phyloP scores from a whole-genome alignment of 2,888 invertebrate species.

The Hypena proboscidalis region DNA sequence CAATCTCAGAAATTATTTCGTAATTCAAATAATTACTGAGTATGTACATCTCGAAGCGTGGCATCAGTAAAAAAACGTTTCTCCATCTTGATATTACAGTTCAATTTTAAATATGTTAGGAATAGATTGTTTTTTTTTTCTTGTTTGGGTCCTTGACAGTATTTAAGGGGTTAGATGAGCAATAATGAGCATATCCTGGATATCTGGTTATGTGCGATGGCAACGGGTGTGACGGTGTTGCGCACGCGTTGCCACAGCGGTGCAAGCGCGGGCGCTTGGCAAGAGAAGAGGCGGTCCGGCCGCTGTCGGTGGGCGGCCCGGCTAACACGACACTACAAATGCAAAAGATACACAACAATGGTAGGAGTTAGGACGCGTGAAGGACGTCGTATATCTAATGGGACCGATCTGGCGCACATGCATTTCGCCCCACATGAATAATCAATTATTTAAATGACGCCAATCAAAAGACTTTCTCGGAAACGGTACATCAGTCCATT shows the following conservation, averaged over 20 bases:
- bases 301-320: conserved; percentile 66
- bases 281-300: conserved; percentile 63
- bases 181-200: too few species aligned
- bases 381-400: conserved; percentile 83
- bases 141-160: conserved; percentile 24
- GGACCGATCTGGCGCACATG: conserved; percentile 75
- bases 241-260: conserved; percentile 52
- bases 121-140: conserved; percentile 50
- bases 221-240: conserved; percentile 22
- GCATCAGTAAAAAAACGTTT: conserved; percentile 59
- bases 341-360: conserved; percentile 80
- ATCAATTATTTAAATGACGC: conserved; percentile 82
- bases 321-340: conserved; percentile 75
- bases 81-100: conserved; percentile 58
- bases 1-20: conserved; percentile 67
- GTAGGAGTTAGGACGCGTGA: conserved; percentile 84
- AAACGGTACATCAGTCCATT: conserved; percentile 58
- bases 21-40: conserved; percentile 69
- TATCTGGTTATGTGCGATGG: conserved; percentile 27
- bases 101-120: conserved; percentile 55
- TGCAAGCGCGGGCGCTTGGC: conserved; percentile 5
- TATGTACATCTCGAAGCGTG: conserved; percentile 54
- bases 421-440: conserved; percentile 82
- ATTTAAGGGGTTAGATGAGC: conserved; percentile 27
- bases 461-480: conserved; percentile 75